Conservation (phyloP, 2,113 vertebrate genomes). For the Crotalus horridus region DNA sequence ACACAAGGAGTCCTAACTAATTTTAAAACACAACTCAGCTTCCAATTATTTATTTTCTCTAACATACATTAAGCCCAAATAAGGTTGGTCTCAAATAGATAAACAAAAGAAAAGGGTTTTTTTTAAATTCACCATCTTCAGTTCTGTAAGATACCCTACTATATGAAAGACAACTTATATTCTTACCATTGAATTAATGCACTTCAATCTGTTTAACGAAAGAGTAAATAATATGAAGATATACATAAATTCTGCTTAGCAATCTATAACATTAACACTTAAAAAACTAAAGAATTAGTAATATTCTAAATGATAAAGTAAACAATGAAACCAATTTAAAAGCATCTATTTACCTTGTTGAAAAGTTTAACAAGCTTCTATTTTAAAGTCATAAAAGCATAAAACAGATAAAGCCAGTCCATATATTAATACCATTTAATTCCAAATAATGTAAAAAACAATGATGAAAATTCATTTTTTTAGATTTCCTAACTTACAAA, state of each 20-base stretch:
- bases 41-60: constrained; percentile 1
- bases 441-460: constrained; percentile 57
- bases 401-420: constrained; percentile 50
- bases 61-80: neutral
- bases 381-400: constrained; percentile 49
- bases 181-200: constrained; percentile 5
- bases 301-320: constrained; percentile 33
- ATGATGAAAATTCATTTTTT: constrained; percentile 65
- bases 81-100: neutral
- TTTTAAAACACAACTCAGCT: neutral
- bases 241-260: constrained; percentile 57
- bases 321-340: constrained; percentile 32
- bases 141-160: neutral
- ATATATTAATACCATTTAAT: constrained; percentile 39
- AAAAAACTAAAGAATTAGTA: constrained; percentile 41
- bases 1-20: neutral
- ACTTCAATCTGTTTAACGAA: constrained; percentile 32
- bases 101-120: neutral
- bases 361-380: constrained; percentile 50
- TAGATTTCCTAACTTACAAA: constrained; percentile 70
- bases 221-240: neutral
- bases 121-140: neutral
- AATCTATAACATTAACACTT: constrained; percentile 49
- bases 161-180: neutral
- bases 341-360: constrained; percentile 14